These are phyloP conservation scores for Rotaria socialis DNA, from an alignment of 2,888 invertebrate species.

Conservation along the genomic window DNA sequence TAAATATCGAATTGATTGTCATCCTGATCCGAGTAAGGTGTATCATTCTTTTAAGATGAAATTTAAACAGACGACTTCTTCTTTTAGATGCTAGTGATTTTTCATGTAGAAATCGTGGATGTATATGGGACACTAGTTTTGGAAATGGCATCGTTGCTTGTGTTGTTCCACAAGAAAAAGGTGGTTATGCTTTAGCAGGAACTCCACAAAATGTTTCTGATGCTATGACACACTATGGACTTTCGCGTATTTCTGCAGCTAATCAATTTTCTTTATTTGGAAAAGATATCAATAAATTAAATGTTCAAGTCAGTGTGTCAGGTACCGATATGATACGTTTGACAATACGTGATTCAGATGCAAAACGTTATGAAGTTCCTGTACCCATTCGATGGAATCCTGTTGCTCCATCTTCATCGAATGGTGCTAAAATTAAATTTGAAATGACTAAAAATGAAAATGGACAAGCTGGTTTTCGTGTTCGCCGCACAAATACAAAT, in stretches of 20 bases:
- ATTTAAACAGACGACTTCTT: not conserved
- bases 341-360: not conserved
- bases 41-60: too few species aligned
- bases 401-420: not conserved
- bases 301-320: not conserved
- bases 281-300: slow-evolving; percentile 3
- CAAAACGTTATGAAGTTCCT: slow-evolving; percentile 36
- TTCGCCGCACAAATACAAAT: not conserved
- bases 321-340: slow-evolving; percentile 20
- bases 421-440: not conserved
- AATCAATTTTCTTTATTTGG: not conserved
- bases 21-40: too few species aligned
- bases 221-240: not conserved
- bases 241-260: not conserved
- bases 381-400: slow-evolving; percentile 8
- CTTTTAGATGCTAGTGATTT: not conserved
- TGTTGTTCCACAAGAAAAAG: slow-evolving; percentile 31
- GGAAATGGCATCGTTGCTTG: slow-evolving; percentile 45
- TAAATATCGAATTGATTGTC: too few species aligned
- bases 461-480: slow-evolving; percentile 23
- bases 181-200: slow-evolving; percentile 25
- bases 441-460: not conserved
- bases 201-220: too few species aligned
- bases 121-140: slow-evolving; percentile 39
- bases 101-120: slow-evolving; percentile 45